phyloP scores from a whole-genome alignment of 2,888 invertebrate genomes.

The Noctua janthe region DNA sequence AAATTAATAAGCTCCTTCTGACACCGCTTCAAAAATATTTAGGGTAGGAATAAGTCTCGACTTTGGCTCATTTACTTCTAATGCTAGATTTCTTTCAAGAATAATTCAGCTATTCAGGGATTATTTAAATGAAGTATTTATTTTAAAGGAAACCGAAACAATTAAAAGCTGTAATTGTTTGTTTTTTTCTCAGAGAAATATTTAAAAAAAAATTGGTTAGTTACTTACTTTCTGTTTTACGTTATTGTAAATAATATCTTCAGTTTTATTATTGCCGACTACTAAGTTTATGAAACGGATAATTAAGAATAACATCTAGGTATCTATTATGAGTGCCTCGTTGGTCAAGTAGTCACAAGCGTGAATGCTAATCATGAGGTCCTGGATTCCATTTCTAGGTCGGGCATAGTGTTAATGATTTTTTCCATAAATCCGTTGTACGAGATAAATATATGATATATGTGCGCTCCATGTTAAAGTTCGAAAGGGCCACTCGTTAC shows the following conservation, averaged over 20 bases:
- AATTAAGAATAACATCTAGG: background rate
- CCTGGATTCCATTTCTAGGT: background rate
- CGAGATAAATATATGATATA: slow-evolving; percentile 73
- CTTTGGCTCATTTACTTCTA: background rate
- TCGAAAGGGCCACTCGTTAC: slow-evolving; percentile 80
- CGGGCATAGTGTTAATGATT: background rate
- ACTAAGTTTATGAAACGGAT: background rate
- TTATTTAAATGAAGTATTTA: slow-evolving; percentile 8
- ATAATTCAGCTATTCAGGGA: background rate
- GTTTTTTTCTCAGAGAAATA: background rate
- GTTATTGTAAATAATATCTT: background rate
- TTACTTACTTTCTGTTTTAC: background rate
- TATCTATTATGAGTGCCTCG: background rate
- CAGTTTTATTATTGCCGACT: background rate
- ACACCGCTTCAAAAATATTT: background rate
- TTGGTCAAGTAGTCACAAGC: background rate
- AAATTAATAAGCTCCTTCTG: slow-evolving; percentile 7
- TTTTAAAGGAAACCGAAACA: background rate
- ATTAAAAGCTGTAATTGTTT: background rate
- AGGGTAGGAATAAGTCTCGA: background rate
- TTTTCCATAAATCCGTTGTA: background rate
- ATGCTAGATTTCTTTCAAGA: background rate
- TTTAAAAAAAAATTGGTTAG: background rate
- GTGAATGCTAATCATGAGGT: background rate
- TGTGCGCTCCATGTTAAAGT: slow-evolving; percentile 87